phyloP scores from a whole-genome alignment of 2,888 invertebrate species.

The Tortrix viridana region DNA sequence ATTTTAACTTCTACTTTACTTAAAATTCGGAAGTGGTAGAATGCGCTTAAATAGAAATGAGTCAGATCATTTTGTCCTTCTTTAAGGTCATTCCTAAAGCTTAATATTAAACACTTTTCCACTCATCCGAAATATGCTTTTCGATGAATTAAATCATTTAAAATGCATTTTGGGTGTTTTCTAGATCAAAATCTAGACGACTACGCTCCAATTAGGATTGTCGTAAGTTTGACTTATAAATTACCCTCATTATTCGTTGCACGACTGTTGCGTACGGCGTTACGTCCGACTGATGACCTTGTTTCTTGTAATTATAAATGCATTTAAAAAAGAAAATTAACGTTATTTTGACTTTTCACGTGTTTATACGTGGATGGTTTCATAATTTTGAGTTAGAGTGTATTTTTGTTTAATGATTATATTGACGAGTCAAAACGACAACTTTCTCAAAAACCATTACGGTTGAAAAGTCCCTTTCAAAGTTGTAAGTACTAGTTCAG shows the following conservation, averaged over 20 bases:
- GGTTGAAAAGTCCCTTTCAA: no score
- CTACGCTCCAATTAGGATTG: constrained; percentile 23
- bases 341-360: constrained; percentile 18
- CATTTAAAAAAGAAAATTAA: constrained; percentile 28
- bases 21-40: neutral
- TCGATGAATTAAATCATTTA: neutral
- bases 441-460: no score
- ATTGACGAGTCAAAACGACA: no score
- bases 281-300: constrained; percentile 24
- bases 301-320: constrained; percentile 31
- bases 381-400: no score
- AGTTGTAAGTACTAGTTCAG: no score
- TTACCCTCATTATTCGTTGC: constrained; percentile 24
- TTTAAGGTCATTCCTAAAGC: neutral
- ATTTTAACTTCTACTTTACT: neutral
- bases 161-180: neutral
- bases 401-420: neutral
- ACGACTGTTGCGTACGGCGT: constrained; percentile 21
- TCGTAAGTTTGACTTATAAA: constrained; percentile 24
- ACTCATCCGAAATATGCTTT: no score
- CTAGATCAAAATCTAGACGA: constrained; percentile 26
- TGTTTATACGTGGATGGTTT: neutral
- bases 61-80: neutral
- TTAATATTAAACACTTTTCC: no score
- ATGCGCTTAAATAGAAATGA: no score